Conservation (phyloP, 2,888 invertebrate species). For the Dynastes maya region DNA sequence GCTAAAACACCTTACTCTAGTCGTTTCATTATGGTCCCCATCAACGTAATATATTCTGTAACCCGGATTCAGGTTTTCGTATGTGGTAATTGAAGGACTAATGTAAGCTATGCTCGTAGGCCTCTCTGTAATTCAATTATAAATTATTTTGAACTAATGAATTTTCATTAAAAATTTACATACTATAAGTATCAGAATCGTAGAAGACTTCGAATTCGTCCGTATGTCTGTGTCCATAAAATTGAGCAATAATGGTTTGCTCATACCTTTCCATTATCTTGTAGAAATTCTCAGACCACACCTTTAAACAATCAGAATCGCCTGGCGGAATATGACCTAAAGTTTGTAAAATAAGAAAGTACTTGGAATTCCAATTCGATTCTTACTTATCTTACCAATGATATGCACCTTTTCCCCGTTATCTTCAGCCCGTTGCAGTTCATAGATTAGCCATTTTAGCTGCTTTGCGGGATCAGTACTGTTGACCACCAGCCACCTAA, state of each 20-base stretch:
- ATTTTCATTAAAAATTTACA: constrained; percentile 59
- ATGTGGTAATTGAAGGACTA: constrained; percentile 95
- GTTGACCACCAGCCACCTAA: constrained; percentile 92
- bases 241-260: constrained; percentile 90
- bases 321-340: constrained; percentile 95
- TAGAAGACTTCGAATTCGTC: constrained; percentile 96
- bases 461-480: constrained; percentile 97
- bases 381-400: constrained; percentile 74
- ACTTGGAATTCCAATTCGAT: neutral
- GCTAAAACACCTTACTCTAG: constrained; percentile 75
- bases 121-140: constrained; percentile 72
- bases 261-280: constrained; percentile 90
- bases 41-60: constrained; percentile 97
- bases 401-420: constrained; percentile 97
- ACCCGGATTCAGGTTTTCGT: constrained; percentile 92
- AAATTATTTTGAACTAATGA: neutral
- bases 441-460: constrained; percentile 94
- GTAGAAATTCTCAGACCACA: constrained; percentile 96
- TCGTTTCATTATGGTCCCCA: constrained; percentile 87
- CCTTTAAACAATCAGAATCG: constrained; percentile 91
- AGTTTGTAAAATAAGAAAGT: constrained; percentile 34
- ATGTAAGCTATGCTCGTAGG: constrained; percentile 92
- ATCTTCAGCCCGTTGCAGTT: constrained; percentile 92
- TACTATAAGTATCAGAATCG: constrained; percentile 84
- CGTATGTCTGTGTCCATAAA: constrained; percentile 94